phyloP scores from a whole-genome alignment of 2,888 invertebrate species.

The Adineta ricciae region DNA sequence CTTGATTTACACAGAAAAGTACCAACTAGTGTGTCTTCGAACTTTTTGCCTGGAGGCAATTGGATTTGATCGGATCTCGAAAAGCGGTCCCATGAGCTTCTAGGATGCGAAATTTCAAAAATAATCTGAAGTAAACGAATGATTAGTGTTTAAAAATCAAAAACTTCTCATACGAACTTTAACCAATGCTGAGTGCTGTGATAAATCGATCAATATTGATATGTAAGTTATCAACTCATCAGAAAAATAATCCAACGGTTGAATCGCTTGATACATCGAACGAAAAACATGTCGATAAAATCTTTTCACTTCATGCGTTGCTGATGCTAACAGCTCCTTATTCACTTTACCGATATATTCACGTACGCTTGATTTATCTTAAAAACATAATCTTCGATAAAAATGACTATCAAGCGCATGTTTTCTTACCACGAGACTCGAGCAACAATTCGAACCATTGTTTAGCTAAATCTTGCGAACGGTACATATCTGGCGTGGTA shows the following conservation, averaged over 20 bases:
- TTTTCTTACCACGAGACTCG: background rate
- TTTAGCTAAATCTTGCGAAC: background rate
- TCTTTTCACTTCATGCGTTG: background rate
- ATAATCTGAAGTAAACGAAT: background rate
- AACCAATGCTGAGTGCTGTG: background rate
- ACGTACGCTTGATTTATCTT: background rate
- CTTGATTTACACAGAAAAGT: conserved; percentile 20
- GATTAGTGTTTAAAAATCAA: background rate
- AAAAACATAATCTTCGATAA: background rate
- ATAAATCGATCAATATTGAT: background rate
- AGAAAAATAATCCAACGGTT: background rate
- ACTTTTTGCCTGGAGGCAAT: background rate
- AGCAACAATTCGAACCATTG: background rate
- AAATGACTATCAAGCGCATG: background rate
- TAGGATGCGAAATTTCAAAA: background rate
- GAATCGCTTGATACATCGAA: background rate
- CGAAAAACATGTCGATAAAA: background rate
- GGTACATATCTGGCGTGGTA: background rate
- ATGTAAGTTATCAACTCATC: background rate
- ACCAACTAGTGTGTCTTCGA: conserved; percentile 27
- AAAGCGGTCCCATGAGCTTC: background rate
- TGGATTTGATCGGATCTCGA: background rate
- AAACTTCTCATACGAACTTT: background rate
- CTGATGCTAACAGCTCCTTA: background rate
- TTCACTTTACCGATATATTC: background rate